A percentile compares a stretch with the other conserved stretches of the same genome.
phyloP scores from a whole-genome alignment of 2,888 invertebrate genomes.

The Iselma pallidipennis region DNA sequence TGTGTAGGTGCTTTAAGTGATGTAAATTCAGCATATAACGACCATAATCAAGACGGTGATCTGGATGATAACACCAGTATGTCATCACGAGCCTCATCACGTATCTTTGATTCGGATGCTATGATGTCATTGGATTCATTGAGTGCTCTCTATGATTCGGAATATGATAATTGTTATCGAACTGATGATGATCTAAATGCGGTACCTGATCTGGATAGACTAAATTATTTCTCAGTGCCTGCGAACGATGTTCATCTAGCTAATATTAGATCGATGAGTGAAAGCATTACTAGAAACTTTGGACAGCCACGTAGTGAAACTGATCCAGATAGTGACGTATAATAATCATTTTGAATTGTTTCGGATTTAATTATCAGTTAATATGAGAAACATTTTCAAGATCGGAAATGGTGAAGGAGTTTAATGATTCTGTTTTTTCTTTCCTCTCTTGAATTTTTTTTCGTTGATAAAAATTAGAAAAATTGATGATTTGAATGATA shows the following conservation, averaged over 20 bases:
- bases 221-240: slow-evolving; percentile 56
- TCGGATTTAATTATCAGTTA: background rate
- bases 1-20: slow-evolving; percentile 75
- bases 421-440: background rate
- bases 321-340: slow-evolving; percentile 68
- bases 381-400: slow-evolving; percentile 9
- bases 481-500: too few species aligned
- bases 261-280: slow-evolving; percentile 75
- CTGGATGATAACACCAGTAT: slow-evolving; percentile 75
- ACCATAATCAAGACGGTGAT: slow-evolving; percentile 59
- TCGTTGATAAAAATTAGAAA: too few species aligned
- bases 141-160: slow-evolving; percentile 81
- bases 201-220: slow-evolving; percentile 54
- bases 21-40: slow-evolving; percentile 81
- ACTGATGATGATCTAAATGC: slow-evolving; percentile 57
- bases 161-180: slow-evolving; percentile 68
- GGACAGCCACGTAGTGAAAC: slow-evolving; percentile 70
- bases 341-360: background rate
- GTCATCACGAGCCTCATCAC: slow-evolving; percentile 81
- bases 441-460: too few species aligned
- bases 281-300: slow-evolving; percentile 76
- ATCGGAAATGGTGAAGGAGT: slow-evolving; percentile 10
- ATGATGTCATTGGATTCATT: slow-evolving; percentile 78
- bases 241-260: slow-evolving; percentile 67
- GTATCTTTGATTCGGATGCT: slow-evolving; percentile 77